Percentiles rank a stretch among this genome's conserved stretches.
phyloP scores from a whole-genome alignment of 2,888 invertebrate species.

The Ischnus inquisitorius region DNA sequence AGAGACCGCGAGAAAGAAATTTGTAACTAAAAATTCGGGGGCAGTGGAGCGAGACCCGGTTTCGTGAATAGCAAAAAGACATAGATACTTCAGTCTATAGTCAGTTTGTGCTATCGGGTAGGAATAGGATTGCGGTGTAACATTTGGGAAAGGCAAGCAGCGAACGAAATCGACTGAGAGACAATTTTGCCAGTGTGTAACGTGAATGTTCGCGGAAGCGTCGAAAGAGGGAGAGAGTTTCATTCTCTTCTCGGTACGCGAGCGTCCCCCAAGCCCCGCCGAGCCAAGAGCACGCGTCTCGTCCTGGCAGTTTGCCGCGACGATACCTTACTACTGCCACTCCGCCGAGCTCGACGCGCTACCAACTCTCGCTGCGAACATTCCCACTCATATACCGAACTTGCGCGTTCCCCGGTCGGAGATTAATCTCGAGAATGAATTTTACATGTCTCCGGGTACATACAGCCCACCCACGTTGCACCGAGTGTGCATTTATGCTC shows the following conservation, averaged over 20 bases:
- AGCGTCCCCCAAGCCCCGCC: slow-evolving; percentile 21
- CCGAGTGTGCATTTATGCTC: slow-evolving; percentile 56
- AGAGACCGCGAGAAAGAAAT: background rate
- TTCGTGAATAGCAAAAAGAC: slow-evolving; percentile 28
- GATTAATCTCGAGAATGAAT: slow-evolving; percentile 75
- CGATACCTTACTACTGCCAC: slow-evolving; percentile 60
- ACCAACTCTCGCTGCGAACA: slow-evolving; percentile 36
- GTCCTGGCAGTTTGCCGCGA: slow-evolving; percentile 66
- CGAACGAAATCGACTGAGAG: slow-evolving; percentile 34
- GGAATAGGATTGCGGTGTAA: slow-evolving; percentile 46
- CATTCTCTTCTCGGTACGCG: slow-evolving; percentile 45
- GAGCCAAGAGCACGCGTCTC: slow-evolving; percentile 53
- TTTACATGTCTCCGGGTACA: slow-evolving; percentile 68
- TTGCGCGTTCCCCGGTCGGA: slow-evolving; percentile 70
- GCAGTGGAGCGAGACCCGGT: slow-evolving; percentile 57
- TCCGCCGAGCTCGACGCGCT: slow-evolving; percentile 51
- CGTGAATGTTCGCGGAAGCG: slow-evolving; percentile 72
- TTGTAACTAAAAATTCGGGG: slow-evolving; percentile 59
- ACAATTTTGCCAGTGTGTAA: slow-evolving; percentile 56
- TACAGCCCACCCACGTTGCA: slow-evolving; percentile 49
- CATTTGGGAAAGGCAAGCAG: slow-evolving; percentile 54
- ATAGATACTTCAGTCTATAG: background rate
- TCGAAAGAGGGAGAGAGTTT: slow-evolving; percentile 37
- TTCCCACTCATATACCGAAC: slow-evolving; percentile 46
- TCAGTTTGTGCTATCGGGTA: slow-evolving; percentile 21